Evolutionary conservation across 2,113 vertebrate species (phyloP).

Genomic region (Tinamus guttatus): DNA sequence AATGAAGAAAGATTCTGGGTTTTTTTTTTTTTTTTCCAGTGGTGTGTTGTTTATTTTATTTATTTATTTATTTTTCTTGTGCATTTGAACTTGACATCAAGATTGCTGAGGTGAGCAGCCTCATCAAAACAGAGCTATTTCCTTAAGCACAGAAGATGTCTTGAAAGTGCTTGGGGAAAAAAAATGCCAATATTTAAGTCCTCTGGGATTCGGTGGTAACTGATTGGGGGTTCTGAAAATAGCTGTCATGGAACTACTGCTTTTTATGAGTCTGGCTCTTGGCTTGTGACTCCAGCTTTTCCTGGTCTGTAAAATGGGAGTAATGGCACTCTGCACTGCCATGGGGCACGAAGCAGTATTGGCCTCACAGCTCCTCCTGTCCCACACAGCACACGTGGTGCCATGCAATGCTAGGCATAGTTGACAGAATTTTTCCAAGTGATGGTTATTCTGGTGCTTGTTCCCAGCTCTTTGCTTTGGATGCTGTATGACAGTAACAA

Average conservation of each 20-base stretch:
- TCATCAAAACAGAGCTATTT: neutral
- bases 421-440: neutral
- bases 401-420: neutral
- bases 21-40: neutral
- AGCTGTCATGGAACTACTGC: neutral
- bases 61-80: neutral
- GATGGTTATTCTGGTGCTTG: neutral
- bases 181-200: neutral
- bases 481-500: neutral
- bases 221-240: neutral
- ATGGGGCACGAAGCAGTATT: neutral
- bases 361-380: neutral
- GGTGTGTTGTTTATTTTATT: neutral
- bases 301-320: neutral
- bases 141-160: neutral
- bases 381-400: neutral
- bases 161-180: neutral
- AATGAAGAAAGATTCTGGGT: neutral
- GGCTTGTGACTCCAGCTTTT: neutral
- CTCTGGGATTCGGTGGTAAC: neutral
- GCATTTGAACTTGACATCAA: neutral
- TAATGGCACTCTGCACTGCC: neutral
- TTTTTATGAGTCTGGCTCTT: neutral
- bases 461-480: neutral
- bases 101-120: neutral